phyloP scores from a whole-genome alignment of 2,797 vertebrate genomes.

The Eidolon dupreanum region DNA sequence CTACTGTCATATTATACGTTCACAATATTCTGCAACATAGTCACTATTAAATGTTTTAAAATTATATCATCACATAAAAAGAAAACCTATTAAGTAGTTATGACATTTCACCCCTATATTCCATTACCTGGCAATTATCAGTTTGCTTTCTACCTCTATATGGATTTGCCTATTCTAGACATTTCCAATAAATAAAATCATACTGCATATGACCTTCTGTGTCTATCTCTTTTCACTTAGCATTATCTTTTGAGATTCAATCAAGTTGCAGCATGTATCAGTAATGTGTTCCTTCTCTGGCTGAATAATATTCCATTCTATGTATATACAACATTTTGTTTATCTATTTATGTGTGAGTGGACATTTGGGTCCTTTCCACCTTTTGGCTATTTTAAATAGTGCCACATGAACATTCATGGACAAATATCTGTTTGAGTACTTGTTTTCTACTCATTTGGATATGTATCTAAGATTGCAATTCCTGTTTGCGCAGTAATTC shows the following conservation, averaged over 20 bases:
- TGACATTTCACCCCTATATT: no score
- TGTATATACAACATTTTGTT: neutral
- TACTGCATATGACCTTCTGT: neutral
- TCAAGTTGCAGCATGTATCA: neutral
- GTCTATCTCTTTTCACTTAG: neutral
- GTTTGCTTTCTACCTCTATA: neutral
- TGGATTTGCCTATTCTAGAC: neutral
- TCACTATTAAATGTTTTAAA: neutral
- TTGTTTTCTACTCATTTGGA: neutral
- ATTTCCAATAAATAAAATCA: neutral
- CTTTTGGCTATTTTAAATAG: neutral
- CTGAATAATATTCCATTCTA: neutral
- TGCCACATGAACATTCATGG: neutral
- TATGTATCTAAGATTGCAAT: neutral
- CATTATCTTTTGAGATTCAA: neutral
- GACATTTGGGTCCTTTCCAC: neutral
- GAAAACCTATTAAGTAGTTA: neutral
- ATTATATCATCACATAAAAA: neutral
- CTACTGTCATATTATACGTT: neutral
- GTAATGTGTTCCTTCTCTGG: neutral
- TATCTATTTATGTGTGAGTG: neutral
- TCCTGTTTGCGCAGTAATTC: neutral
- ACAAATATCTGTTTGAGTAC: neutral
- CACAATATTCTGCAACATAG: neutral
- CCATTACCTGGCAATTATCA: neutral